phyloP scores from a whole-genome alignment of 1,140 invertebrate species.

The Caerostris darwini region DNA sequence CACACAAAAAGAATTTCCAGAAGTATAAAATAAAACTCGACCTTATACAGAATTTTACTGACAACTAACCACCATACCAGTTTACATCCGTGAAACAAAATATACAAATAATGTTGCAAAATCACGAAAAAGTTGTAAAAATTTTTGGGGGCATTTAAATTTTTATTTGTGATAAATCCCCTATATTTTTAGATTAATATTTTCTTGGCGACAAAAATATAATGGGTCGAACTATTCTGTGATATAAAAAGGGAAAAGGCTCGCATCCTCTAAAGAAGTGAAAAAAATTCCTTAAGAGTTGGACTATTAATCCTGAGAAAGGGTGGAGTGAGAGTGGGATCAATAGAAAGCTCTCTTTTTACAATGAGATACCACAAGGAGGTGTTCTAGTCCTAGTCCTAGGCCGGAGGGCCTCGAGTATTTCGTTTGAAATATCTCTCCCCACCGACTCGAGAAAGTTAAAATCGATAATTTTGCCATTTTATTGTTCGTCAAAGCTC shows the following conservation, averaged over 20 bases:
- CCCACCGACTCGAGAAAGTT: constrained; percentile 32
- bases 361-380: constrained; percentile 48
- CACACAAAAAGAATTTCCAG: too few species aligned
- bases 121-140: too few species aligned
- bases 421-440: constrained; percentile 43
- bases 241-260: constrained; percentile 40
- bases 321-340: not conserved
- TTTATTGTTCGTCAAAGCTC: constrained; percentile 56
- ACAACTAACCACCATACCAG: too few species aligned
- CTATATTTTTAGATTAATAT: constrained; percentile 42
- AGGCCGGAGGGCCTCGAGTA: constrained; percentile 33
- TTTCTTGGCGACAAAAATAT: constrained; percentile 14
- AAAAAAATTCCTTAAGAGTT: constrained; percentile 55
- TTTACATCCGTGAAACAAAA: too few species aligned
- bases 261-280: constrained; percentile 45
- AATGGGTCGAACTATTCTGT: constrained; percentile 26
- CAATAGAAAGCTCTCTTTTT: constrained; percentile 56
- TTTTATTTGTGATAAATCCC: constrained; percentile 14
- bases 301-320: constrained; percentile 53
- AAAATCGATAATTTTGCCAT: constrained; percentile 60
- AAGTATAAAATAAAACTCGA: too few species aligned
- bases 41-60: too few species aligned
- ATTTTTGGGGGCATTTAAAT: not conserved
- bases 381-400: constrained; percentile 14
- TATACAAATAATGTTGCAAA: too few species aligned